A percentile compares a stretch with the other conserved stretches of the same genome.
Conservation (phyloP, 2,888 invertebrate species). For the Tipula helvola region DNA sequence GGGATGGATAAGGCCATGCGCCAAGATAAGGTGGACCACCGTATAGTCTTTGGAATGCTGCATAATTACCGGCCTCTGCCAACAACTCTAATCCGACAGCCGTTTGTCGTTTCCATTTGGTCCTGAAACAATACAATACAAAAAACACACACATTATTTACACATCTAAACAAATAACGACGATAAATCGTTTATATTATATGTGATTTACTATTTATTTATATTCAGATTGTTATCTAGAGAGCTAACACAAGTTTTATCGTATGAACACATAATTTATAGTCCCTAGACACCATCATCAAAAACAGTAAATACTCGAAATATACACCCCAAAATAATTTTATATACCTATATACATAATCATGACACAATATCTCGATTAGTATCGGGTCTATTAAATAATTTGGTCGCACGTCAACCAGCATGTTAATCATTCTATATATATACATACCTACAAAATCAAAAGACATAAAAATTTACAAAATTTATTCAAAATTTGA, state of each 20-base stretch:
- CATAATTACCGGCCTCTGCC: slow-evolving; percentile 95
- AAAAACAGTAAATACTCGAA: not conserved
- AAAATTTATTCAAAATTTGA: not conserved
- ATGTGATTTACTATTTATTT: not conserved
- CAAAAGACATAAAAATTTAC: not conserved
- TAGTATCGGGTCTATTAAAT: not conserved
- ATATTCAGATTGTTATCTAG: not conserved
- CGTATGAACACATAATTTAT: not conserved
- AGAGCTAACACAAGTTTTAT: not conserved
- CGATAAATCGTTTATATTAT: not conserved
- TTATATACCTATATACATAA: not conserved
- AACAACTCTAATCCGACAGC: slow-evolving; percentile 93
- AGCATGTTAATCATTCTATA: not conserved
- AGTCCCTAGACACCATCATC: not conserved
- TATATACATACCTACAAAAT: not conserved
- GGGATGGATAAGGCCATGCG: slow-evolving; percentile 47
- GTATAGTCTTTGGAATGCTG: slow-evolving; percentile 93
- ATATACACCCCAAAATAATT: not conserved
- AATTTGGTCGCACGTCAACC: not conserved
- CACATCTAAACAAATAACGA: not conserved
- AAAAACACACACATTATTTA: not conserved
- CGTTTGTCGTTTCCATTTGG: slow-evolving; percentile 99
- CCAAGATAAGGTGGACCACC: slow-evolving; percentile 58
- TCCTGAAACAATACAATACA: slow-evolving; percentile 40
- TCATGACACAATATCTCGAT: not conserved